Conservation (phyloP, 2,797 vertebrate genomes). For the Huso huso region DNA sequence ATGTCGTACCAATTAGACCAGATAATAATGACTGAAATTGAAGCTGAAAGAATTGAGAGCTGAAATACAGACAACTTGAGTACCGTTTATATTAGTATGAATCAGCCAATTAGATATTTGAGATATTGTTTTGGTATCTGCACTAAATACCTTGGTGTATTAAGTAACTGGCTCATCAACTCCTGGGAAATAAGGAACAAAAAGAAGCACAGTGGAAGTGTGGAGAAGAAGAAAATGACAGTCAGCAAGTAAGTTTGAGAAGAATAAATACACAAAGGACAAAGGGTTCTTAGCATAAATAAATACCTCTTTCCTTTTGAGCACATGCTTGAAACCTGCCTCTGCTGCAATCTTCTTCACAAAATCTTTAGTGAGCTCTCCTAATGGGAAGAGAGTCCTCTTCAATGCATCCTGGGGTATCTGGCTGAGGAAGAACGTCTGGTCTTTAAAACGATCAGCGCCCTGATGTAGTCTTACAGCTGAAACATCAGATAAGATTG, state of each 20-base stretch:
- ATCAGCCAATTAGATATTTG: too few species aligned
- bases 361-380: constrained; percentile 80
- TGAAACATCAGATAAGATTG: constrained; percentile 24
- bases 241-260: not conserved
- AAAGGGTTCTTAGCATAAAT: too few species aligned
- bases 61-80: too few species aligned
- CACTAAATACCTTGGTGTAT: too few species aligned
- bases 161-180: too few species aligned
- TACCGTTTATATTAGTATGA: too few species aligned
- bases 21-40: too few species aligned
- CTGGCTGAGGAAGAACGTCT: constrained; percentile 97
- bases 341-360: constrained; percentile 89
- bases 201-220: not conserved
- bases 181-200: not conserved
- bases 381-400: constrained; percentile 81
- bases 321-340: constrained; percentile 77
- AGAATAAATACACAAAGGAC: too few species aligned
- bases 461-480: constrained; percentile 77
- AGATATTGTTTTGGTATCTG: too few species aligned
- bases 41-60: too few species aligned
- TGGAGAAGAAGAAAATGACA: not conserved
- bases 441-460: constrained; percentile 84
- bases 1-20: too few species aligned
- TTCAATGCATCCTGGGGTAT: constrained; percentile 80
- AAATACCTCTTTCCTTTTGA: constrained; percentile 86